Evolutionary conservation across 2,888 invertebrate species (phyloP), one percentile per base, ranked within the genome.

Genomic region (Mycalesis mineus): DNA sequence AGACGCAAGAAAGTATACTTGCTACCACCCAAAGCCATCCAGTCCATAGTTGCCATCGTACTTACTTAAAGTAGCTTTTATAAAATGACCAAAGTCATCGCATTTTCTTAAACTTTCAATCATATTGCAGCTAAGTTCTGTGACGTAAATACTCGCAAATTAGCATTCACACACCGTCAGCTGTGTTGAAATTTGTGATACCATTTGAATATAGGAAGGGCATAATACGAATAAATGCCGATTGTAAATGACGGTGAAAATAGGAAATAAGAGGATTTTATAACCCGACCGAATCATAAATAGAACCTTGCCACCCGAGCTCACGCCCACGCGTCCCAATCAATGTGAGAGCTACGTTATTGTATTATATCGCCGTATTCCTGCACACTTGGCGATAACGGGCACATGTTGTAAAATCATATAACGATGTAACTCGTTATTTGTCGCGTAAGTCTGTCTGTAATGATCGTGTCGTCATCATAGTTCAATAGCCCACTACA

Each of bases 311-410:
- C 51, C 17, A 51, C 7, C 41, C 51, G 42, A 52, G 42, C 51
- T 42, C 33, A 11, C 31, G n/a, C 17, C 42, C 51, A 41, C 31
- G 51, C 41, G 31, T n/a, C 31, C 41, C 41, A 52, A 52, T 52
- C 33, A 42, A 52, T 52, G 40, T 42, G 17, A 52, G 31, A 31
- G 41, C 50, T 9, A 22, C 41, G 51, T 52, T 42, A 15, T 51
- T 40, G 40, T 41, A 51, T 41, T 52, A 41, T 33, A 42, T 52
- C 31, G 42, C 42, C 51, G 31, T 52, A 52, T 52, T 52, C 33
- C 41, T 42, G 51, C 51, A 31, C 51, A 33, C 17, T 42, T 52
- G 33, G 33, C 31, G 51, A 51, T 51, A 52, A 42, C 51, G 33
- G 51, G 31, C 14, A 17, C 31, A 33, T 42, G 41, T 31, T 33